Percentiles rank a stretch among this genome's conserved stretches.
phyloP scores from a whole-genome alignment of 2,113 vertebrate species.

The Tragelaphus imberbis region DNA sequence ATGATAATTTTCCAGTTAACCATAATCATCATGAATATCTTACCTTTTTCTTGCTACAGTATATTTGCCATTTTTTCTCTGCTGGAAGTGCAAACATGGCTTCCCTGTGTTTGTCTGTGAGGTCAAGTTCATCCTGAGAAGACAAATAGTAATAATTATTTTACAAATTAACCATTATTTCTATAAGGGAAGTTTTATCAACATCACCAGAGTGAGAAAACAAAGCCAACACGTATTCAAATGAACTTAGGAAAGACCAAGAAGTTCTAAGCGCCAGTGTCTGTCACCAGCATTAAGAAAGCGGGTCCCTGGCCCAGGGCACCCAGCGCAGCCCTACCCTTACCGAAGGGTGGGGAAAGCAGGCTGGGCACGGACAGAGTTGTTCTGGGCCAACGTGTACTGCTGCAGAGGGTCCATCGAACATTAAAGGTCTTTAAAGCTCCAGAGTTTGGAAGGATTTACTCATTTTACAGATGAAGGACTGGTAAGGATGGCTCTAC shows the following conservation, averaged over 20 bases:
- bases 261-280: neutral
- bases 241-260: neutral
- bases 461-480: neutral
- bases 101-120: slow-evolving; percentile 97
- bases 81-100: slow-evolving; percentile 98
- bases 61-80: slow-evolving; percentile 98
- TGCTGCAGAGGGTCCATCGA: neutral
- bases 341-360: neutral
- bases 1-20: neutral
- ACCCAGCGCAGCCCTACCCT: fast-evolving
- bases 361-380: neutral
- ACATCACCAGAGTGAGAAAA: neutral
- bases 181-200: neutral
- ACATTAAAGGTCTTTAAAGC: neutral
- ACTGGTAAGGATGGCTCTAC: neutral
- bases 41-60: slow-evolving; percentile 99
- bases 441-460: neutral
- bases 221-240: neutral
- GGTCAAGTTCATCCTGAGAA: slow-evolving; percentile 94
- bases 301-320: neutral
- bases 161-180: neutral
- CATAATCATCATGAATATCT: neutral
- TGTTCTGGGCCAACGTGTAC: neutral
- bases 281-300: neutral
- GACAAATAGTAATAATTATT: slow-evolving; percentile 49